phyloP scores from a whole-genome alignment of 1,140 invertebrate species.

The Pseudomyrmex gracilis region DNA sequence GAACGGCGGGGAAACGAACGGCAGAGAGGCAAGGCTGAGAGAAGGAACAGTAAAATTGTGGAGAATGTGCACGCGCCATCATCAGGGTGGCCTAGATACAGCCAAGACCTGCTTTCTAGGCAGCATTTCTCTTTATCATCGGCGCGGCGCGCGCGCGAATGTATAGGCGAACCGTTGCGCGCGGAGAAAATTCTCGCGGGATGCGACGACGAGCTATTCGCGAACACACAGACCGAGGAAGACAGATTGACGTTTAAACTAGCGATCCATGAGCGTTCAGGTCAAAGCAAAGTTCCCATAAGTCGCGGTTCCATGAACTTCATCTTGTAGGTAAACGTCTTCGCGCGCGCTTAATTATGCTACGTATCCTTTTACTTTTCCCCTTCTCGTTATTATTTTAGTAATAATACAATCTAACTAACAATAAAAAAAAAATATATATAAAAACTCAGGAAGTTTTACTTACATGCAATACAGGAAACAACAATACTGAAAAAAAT shows the following conservation, averaged over 20 bases:
- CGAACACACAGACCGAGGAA: neutral
- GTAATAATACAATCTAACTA: too few relatives aligned
- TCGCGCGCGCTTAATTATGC: too few relatives aligned
- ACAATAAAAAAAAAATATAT: too few relatives aligned
- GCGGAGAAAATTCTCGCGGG: constrained; percentile 75
- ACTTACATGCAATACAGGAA: too few relatives aligned
- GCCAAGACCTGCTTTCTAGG: constrained; percentile 85
- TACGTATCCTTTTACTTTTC: too few relatives aligned
- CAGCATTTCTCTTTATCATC: constrained; percentile 86
- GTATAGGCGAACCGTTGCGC: constrained; percentile 76
- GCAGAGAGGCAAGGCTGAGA: constrained; percentile 73
- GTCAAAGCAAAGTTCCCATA: too few relatives aligned
- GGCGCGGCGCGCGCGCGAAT: constrained; percentile 69
- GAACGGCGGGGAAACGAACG: constrained; percentile 62
- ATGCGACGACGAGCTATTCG: constrained; percentile 30
- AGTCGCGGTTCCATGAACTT: too few relatives aligned
- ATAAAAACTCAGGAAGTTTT: too few relatives aligned
- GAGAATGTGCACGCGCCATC: constrained; percentile 83
- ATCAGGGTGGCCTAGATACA: constrained; percentile 84
- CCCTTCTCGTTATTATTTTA: too few relatives aligned
- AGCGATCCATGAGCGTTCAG: constrained; percentile 15
- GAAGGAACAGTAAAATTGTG: constrained; percentile 84
- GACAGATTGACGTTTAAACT: constrained; percentile 35
- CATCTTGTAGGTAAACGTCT: too few relatives aligned
- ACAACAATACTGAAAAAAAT: too few relatives aligned